These are phyloP conservation scores for Gortyna flavago DNA, from an alignment of 2,888 invertebrate genomes.

Conservation along the genomic window DNA sequence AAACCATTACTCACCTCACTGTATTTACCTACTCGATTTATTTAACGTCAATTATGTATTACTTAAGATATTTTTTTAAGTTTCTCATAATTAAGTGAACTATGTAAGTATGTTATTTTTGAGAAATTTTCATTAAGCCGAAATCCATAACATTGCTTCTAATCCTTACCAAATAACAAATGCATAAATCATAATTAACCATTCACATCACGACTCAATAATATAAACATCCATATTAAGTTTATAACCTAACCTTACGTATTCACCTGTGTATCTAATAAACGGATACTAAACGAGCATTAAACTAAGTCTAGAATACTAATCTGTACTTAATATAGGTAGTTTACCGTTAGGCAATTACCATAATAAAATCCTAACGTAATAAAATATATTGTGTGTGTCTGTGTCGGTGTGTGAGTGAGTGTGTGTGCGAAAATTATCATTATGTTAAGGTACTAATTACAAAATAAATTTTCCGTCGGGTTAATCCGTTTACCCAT, in stretches of 20 bases:
- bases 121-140: too few relatives aligned
- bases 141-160: too few relatives aligned
- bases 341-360: conserved; percentile 48
- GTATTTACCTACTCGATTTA: too few relatives aligned
- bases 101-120: too few relatives aligned
- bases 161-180: background rate
- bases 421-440: conserved; percentile 8
- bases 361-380: conserved; percentile 24
- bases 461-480: background rate
- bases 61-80: too few relatives aligned
- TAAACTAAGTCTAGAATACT: conserved; percentile 44
- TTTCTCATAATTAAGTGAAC: too few relatives aligned
- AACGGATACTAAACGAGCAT: conserved; percentile 44
- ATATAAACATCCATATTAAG: conserved; percentile 9
- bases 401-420: background rate
- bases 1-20: too few relatives aligned
- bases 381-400: conserved; percentile 15
- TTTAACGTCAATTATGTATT: too few relatives aligned
- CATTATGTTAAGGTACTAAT: background rate
- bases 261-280: conserved; percentile 24
- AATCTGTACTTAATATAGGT: conserved; percentile 37
- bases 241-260: conserved; percentile 12
- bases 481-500: too few relatives aligned
- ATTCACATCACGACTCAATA: conserved; percentile 25
- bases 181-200: background rate